phyloP scores from a whole-genome alignment of 2,797 vertebrate species.

The Lagodon rhomboides region DNA sequence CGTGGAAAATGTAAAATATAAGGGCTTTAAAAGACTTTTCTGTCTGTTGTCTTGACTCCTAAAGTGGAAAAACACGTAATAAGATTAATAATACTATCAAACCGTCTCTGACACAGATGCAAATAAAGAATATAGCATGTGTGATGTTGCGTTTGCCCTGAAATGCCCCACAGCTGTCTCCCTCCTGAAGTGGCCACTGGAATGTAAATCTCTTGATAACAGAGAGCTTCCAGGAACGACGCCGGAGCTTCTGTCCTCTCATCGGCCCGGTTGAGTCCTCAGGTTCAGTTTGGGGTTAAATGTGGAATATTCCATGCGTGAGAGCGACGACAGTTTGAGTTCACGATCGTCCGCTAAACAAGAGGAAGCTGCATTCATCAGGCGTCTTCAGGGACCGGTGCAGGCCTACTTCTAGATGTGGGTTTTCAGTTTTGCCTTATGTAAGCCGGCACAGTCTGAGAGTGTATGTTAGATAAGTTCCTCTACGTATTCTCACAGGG shows the following conservation, averaged over 20 bases:
- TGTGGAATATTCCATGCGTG: not conserved
- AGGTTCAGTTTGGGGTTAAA: not conserved
- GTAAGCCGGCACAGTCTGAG: slow-evolving; percentile 25
- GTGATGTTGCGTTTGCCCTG: slow-evolving; percentile 10
- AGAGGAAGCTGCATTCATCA: slow-evolving; percentile 21
- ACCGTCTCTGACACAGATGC: not conserved
- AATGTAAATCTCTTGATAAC: slow-evolving; percentile 60
- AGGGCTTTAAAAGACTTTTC: not conserved
- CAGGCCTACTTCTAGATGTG: slow-evolving; percentile 58
- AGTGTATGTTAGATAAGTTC: slow-evolving; percentile 25
- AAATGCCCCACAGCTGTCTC: slow-evolving; percentile 29
- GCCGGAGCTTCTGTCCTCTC: slow-evolving; percentile 35
- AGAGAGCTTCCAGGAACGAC: slow-evolving; percentile 60
- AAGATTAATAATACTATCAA: not conserved
- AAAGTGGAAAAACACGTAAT: not conserved
- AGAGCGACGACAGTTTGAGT: slow-evolving; percentile 19
- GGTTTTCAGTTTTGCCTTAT: slow-evolving; percentile 44
- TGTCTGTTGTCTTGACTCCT: not conserved
- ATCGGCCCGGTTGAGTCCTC: slow-evolving; percentile 9
- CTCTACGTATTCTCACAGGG: slow-evolving; percentile 32
- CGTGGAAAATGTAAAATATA: not conserved
- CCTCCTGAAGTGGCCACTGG: slow-evolving; percentile 20
- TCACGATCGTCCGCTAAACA: slow-evolving; percentile 16
- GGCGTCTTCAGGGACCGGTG: slow-evolving; percentile 35
- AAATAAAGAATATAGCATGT: not conserved